Evolutionary conservation across 2,888 invertebrate genomes (phyloP).

Genomic region (Luperina testacea): DNA sequence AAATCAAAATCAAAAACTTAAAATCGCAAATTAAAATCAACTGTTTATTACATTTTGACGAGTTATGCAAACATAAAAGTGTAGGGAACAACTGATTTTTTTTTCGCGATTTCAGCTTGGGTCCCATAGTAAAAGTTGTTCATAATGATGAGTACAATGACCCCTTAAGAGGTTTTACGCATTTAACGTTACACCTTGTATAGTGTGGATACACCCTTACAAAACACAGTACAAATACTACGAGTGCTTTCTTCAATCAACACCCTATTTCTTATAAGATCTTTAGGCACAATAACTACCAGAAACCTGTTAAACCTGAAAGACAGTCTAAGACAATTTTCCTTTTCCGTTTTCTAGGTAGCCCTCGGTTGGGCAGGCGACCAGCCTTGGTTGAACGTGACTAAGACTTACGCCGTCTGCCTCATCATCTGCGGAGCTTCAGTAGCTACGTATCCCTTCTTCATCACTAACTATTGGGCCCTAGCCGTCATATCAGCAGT

Average conservation of each 20-base stretch:
- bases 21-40: too few species aligned
- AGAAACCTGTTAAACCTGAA: neutral
- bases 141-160: too few species aligned
- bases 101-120: too few species aligned
- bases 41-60: too few species aligned
- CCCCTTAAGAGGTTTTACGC: too few species aligned
- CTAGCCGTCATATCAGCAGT: slow-evolving; percentile 89
- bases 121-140: too few species aligned
- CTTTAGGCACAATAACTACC: neutral
- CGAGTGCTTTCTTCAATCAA: slow-evolving; percentile 58
- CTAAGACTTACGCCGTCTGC: slow-evolving; percentile 94
- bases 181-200: too few species aligned
- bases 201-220: slow-evolving; percentile 2
- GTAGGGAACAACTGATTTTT: too few species aligned
- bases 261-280: slow-evolving; percentile 17
- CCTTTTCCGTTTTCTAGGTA: slow-evolving; percentile 86
- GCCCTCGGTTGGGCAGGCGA: slow-evolving; percentile 97
- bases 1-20: too few species aligned
- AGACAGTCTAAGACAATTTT: neutral
- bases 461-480: slow-evolving; percentile 87
- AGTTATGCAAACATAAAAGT: too few species aligned
- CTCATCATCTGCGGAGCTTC: slow-evolving; percentile 92
- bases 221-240: slow-evolving; percentile 40
- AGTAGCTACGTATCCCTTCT: slow-evolving; percentile 90
- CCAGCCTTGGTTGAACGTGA: slow-evolving; percentile 95